Conservation (phyloP, 2,113 vertebrate genomes). For the Ailuropoda melanoleuca region DNA sequence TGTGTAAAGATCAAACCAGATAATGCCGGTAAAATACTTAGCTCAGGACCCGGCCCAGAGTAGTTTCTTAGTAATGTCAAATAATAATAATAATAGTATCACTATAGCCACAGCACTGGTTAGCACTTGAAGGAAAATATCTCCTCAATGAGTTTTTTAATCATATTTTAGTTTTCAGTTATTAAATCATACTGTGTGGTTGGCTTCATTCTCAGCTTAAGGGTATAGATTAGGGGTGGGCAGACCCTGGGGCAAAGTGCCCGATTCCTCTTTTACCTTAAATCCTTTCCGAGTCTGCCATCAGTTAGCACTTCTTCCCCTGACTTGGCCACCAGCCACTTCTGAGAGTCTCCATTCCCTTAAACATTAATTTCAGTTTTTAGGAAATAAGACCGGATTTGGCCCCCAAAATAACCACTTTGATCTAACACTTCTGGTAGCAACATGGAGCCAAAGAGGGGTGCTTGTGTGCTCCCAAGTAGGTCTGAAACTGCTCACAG, state of each 20-base stretch:
- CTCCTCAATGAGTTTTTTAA: background rate
- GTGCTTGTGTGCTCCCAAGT: background rate
- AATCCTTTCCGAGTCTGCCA: background rate
- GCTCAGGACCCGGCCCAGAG: background rate
- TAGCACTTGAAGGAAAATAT: background rate
- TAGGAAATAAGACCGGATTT: background rate
- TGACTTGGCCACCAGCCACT: background rate
- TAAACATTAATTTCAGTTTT: background rate
- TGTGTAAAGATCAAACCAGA: background rate
- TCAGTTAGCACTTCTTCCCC: background rate
- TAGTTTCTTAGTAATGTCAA: background rate
- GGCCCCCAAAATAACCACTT: background rate
- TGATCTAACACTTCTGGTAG: background rate
- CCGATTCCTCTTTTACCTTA: background rate
- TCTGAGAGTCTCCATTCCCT: background rate
- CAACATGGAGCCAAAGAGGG: background rate
- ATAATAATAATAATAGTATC: background rate
- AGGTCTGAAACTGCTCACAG: background rate
- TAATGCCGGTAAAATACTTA: background rate
- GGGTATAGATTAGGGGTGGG: no score
- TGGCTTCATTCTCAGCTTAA: background rate
- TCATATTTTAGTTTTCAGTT: background rate
- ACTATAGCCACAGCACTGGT: background rate
- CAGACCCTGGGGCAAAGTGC: background rate
- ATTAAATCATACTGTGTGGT: background rate